Base-by-base conservation (phyloP, 2,113 vertebrate species). In the Panurus biarmicus region DNA sequence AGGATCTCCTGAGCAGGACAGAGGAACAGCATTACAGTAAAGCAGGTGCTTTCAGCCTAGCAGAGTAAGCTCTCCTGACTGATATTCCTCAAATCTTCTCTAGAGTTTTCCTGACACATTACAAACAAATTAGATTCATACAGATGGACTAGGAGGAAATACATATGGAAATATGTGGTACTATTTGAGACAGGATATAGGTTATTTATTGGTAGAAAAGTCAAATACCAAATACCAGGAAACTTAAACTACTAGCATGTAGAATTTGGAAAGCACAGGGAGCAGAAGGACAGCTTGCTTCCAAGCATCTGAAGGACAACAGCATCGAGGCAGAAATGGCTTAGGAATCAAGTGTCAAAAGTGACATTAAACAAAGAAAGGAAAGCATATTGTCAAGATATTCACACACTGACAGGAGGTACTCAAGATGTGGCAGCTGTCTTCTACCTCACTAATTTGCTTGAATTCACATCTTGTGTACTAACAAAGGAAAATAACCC, bases 1-100 rank as follows among this genome's bases (percentile, higher is more conserved):
- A 99, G 98, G 35, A 99, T 98, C 80, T 99, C 99, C 99, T 99
- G 51, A 8, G 60, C 45, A 82, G 85, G 53, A 90, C 80, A 95
- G 82, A 95, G 35, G 10, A 87, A 22, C 5, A 95, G 3, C 12
- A 31, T 77, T 31, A 86, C 66, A 67, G 14, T 4, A 54, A 85
- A 38, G 0, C 44, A 38, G 44, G 22, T 7, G 4, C 15, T 16
- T 9, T 19, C 38, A 72, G 45, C 48, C 71, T 7, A n/a, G 12
- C 2, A 48, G 9, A 51, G 21, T 2, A 80, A 89, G 24, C 51
- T 76, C 21, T 54, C 25, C 40, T 69, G 31, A 24, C 28, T 44
- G 36, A 29, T 23, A 23, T 0, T 76, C 47, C 76, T 70, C 11
- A 26, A 25, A 40, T 40, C 35, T 14, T 20, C 29, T 35, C 2